Conservation (phyloP, 1,140 invertebrate species). For the Drosophila auraria region DNA sequence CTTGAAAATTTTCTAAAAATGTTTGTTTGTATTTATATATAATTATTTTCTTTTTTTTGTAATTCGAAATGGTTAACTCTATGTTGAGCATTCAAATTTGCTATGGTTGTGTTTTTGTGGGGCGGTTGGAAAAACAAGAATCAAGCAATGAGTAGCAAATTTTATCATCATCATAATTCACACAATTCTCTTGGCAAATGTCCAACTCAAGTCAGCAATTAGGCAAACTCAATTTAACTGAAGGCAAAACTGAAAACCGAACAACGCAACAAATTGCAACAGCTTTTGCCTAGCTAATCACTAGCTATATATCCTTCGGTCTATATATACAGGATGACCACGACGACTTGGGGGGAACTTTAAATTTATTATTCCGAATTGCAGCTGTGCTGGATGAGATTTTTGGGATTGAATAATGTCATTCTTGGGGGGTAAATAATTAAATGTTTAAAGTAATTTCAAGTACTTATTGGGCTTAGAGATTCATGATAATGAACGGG, state of each 20-base stretch:
- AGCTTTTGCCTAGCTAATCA: constrained; percentile 45
- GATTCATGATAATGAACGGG: no score
- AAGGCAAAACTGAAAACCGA: constrained; percentile 46
- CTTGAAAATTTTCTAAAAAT: constrained; percentile 83
- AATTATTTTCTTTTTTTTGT: constrained; percentile 33
- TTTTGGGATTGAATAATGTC: neutral
- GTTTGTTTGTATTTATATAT: constrained; percentile 51
- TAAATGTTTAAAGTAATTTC: neutral
- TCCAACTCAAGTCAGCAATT: constrained; percentile 46
- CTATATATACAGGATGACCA: constrained; percentile 21
- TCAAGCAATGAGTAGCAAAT: constrained; percentile 65
- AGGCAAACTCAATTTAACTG: constrained; percentile 47
- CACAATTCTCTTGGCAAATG: constrained; percentile 42
- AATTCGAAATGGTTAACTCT: constrained; percentile 70
- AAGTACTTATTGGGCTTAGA: neutral
- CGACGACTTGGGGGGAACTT: neutral
- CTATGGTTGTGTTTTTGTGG: constrained; percentile 53
- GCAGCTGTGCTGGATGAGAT: constrained; percentile 15
- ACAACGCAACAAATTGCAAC: constrained; percentile 46
- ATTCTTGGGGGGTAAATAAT: neutral
- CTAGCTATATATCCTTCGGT: constrained; percentile 10
- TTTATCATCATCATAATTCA: constrained; percentile 46
- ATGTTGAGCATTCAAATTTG: constrained; percentile 80
- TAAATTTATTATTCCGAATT: constrained; percentile 9
- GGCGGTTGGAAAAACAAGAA: constrained; percentile 52